Conservation (phyloP, 2,113 vertebrate species). For the Mystacornis crossleyi region DNA sequence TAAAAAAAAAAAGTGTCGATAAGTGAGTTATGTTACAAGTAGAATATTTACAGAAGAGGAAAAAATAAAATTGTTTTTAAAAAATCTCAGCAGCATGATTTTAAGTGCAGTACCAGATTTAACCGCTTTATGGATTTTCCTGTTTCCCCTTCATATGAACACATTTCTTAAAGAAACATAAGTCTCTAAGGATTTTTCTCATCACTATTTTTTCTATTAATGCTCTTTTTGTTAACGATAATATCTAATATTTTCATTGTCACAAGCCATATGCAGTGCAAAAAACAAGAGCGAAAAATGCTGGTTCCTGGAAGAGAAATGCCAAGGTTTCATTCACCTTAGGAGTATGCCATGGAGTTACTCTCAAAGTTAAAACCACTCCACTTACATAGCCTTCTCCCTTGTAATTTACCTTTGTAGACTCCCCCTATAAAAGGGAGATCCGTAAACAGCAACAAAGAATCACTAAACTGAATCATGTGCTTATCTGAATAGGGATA, state of each 20-base stretch:
- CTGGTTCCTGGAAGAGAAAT: not conserved
- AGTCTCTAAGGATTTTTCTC: not conserved
- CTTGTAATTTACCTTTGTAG: not conserved
- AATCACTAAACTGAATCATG: not conserved
- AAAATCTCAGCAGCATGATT: not conserved
- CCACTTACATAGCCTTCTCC: not conserved
- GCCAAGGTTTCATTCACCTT: not conserved
- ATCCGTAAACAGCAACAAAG: not conserved
- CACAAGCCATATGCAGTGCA: not conserved
- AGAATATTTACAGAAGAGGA: slow-evolving; percentile 53
- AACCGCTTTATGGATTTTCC: slow-evolving; percentile 5
- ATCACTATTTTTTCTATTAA: not conserved
- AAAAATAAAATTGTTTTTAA: slow-evolving; percentile 43
- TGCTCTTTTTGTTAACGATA: not conserved
- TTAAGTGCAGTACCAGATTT: slow-evolving; percentile 63
- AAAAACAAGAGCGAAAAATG: not conserved
- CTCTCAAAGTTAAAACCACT: not conserved
- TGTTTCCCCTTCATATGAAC: slow-evolving; percentile 37
- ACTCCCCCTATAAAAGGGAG: not conserved
- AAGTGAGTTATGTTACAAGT: slow-evolving; percentile 55
- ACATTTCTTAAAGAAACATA: slow-evolving; percentile 24
- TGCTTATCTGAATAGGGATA: not conserved
- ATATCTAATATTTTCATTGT: not conserved
- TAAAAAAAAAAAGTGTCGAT: slow-evolving; percentile 45
- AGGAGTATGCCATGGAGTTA: not conserved